Base-by-base conservation (phyloP, 92 coral and sea anemone species). In the Virgularia gustaviana region DNA sequence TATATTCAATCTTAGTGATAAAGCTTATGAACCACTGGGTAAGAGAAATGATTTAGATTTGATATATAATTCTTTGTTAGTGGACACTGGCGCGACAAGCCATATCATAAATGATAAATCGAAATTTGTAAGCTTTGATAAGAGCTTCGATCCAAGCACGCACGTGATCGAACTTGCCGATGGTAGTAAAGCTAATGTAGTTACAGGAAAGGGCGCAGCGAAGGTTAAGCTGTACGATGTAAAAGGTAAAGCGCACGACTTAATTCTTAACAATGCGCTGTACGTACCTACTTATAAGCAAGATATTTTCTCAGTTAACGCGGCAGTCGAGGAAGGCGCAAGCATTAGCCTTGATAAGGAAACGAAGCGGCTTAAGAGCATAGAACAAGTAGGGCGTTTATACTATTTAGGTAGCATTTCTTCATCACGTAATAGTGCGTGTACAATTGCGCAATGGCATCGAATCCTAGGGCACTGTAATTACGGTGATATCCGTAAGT, bases 101-200 rank as follows among this genome's bases (percentile, higher is more conserved):
- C 78, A 73, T 47, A 38, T 73, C 29, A 20, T 73, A 1, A 35
- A 35, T 30, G 78, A 73, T 0, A 57, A 73, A 39, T 73, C 78
- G 24, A 35, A 57, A 38, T 73, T 58, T 38, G 22, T 73, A 24
- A 57, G 37, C 27, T 73, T 73, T 18, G 80, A 75, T 39, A 27
- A 33, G 43, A 30, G 39, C 15, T 66, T 66, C n/a, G 66, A 51
- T 2, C 41, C 78, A 10, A 65, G 36, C 3, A 42, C 42, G 15
- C 75, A 77, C 32, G 37, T 23, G 13, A 37, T 67, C 28, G 77
- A 78, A 6, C 49, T 56, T 29, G 70, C 82, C 6, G 66, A 78
- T 77, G 82, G 77, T 12, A 66, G 65, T 54, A 52, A 71, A 38
- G 77, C 77, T 35, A 66, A 53, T 19, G 77, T 77, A 36, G 68